Conservation (phyloP, 1,140 invertebrate species). For the Platyura marginata region DNA sequence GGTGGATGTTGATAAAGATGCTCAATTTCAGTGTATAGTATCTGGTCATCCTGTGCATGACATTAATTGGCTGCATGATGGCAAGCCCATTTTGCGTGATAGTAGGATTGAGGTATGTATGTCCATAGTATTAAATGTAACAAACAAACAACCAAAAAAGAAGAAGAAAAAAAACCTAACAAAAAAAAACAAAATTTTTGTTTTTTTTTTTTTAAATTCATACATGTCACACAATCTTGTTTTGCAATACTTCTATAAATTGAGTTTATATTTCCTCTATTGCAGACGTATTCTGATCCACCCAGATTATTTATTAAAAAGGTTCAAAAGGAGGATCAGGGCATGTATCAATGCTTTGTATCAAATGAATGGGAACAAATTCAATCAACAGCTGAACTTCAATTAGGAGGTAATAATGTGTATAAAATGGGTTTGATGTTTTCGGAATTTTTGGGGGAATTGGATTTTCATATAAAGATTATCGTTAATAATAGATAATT, state of each 20-base stretch:
- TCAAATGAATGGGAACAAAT: slow-evolving; percentile 71
- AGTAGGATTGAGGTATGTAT: slow-evolving; percentile 31
- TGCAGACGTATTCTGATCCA: slow-evolving; percentile 22
- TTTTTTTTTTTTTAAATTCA: no score
- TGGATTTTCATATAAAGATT: no score
- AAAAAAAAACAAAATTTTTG: no score
- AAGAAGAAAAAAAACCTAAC: no score
- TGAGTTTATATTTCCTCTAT: no score
- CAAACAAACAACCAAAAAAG: no score
- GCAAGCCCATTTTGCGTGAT: slow-evolving; percentile 44
- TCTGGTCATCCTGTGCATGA: slow-evolving; percentile 62
- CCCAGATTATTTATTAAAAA: slow-evolving; percentile 22
- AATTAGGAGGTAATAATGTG: slow-evolving; percentile 69
- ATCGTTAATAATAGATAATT: no score
- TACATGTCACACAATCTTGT: no score
- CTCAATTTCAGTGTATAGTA: slow-evolving; percentile 69
- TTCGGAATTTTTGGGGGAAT: no score
- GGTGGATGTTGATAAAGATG: slow-evolving; percentile 63
- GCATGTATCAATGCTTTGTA: slow-evolving; percentile 81
- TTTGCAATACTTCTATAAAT: no score
- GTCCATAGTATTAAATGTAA: no score
- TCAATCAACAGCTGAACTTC: slow-evolving; percentile 61
- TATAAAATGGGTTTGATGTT: background rate
- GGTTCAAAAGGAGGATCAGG: slow-evolving; percentile 23
- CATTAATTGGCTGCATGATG: slow-evolving; percentile 71